Evolutionary conservation across 2,113 vertebrate species (phyloP).

Genomic region (Pangasianodon gigas): DNA sequence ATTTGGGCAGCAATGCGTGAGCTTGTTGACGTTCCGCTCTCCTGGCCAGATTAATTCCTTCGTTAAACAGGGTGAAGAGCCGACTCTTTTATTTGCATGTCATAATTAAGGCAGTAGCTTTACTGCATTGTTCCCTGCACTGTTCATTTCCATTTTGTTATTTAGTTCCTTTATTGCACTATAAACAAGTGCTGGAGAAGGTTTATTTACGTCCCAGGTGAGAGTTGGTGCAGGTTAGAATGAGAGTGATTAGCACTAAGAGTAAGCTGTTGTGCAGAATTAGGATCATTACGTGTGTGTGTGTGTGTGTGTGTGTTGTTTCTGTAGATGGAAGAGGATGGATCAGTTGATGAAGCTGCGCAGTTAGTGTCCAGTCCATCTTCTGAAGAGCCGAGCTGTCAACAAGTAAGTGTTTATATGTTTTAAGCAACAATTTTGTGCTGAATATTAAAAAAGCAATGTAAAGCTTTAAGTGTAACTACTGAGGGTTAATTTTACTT

Average conservation of each 20-base stretch:
- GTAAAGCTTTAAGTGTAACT: neutral
- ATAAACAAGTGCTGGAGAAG: conserved; percentile 22
- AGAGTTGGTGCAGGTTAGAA: neutral
- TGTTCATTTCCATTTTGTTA: conserved; percentile 35
- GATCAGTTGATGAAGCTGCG: conserved; percentile 57
- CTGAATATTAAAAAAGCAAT: neutral
- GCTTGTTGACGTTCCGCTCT: conserved; percentile 11
- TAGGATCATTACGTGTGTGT: neutral
- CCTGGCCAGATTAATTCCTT: conserved; percentile 35
- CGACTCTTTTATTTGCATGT: conserved; percentile 34
- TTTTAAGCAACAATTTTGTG: neutral
- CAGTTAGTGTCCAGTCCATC: conserved; percentile 61
- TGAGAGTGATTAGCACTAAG: neutral
- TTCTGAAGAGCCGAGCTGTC: conserved; percentile 49
- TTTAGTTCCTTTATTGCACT: conserved; percentile 11
- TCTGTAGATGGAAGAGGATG: conserved; percentile 62
- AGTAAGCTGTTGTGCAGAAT: neutral
- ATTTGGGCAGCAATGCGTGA: conserved; percentile 13
- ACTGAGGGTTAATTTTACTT: neutral
- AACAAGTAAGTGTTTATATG: conserved; percentile 1
- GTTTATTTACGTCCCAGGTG: conserved; percentile 5
- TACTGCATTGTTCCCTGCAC: conserved; percentile 14
- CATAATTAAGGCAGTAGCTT: conserved; percentile 44
- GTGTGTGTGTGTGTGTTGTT: neutral
- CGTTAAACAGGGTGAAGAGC: conserved; percentile 24